Base-by-base conservation (phyloP, 2,888 invertebrate species). In the Zeuzera pyrina region DNA sequence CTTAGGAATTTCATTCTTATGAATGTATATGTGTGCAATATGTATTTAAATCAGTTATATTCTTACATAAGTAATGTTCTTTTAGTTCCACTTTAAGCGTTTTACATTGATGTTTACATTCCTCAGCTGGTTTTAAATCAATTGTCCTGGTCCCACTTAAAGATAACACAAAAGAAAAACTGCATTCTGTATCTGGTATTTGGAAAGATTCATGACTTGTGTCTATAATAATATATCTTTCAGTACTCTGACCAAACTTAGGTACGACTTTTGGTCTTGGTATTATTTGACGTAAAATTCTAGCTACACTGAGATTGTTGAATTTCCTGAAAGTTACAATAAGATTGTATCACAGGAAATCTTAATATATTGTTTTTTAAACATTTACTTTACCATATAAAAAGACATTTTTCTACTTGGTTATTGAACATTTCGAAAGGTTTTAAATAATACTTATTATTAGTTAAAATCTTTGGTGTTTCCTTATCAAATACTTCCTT, bases 151-250 rank as follows among this genome's bases (percentile, higher is more conserved):
- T 85, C 7, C 95, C 95, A 57, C 86, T 87, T 6, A 89, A 87
- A 59, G 91, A 91, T 41, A 90, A 84, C 8, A 94, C 57, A 67
- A 93, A 90, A 31, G 93, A 89, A 66, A 90, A 92, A 47, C 90
- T 90, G 58, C 94, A 94, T 66, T 94, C 94, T 7, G 92, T 90
- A 51, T 91, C 89, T 6, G 94, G 94, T 64, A 94, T 68, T 38
- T 73, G 63, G 57, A 93, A 93, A 14, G 85, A 69, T 13, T 83
- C 74, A 32, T 91, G 87, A 53, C 87, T 85, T 19, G 87, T 81
- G 47, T 92, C 92, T 59, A 94, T 90, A 31, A 95, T 86, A 34
- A 92, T 84, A 67, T 87, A 92, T 54, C 93, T 88, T 64, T 95
- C 94, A 30, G 91, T 87, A 48, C 90, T 90, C 52, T 91, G 89